Evolutionary conservation across 2,113 vertebrate species (phyloP).

Genomic region (Leucopsar rothschildi): DNA sequence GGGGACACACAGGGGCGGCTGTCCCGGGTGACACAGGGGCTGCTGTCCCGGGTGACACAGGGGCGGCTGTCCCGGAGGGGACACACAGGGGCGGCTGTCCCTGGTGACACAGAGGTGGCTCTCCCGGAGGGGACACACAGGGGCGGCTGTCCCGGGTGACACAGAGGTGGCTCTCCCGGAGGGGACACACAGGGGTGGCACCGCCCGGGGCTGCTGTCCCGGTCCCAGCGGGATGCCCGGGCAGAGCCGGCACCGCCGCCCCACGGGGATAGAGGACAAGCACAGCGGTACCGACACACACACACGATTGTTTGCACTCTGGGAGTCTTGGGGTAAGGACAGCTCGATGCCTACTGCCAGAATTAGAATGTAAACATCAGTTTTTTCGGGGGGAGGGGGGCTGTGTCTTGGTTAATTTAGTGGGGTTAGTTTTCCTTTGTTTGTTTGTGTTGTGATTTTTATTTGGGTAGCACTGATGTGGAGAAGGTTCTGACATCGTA

Average conservation of each 20-base stretch:
- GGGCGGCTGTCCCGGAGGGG: no score
- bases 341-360: not conserved
- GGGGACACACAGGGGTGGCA: no score
- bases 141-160: no score
- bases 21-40: no score
- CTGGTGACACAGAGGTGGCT: no score
- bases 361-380: constrained; percentile 24
- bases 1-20: no score
- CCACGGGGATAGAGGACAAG: constrained; percentile 11
- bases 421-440: not conserved
- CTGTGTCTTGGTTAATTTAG: not conserved
- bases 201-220: no score
- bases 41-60: no score
- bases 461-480: not conserved
- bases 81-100: no score
- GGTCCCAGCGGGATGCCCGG: no score
- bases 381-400: not conserved
- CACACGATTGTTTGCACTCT: constrained; percentile 3
- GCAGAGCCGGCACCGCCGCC: not conserved
- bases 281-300: not conserved
- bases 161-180: no score
- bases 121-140: no score
- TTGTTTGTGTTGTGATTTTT: not conserved
- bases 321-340: not conserved
- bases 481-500: not conserved